Evolutionary conservation across 2,797 vertebrate genomes (phyloP).

Genomic region (Aeoliscus strigatus): DNA sequence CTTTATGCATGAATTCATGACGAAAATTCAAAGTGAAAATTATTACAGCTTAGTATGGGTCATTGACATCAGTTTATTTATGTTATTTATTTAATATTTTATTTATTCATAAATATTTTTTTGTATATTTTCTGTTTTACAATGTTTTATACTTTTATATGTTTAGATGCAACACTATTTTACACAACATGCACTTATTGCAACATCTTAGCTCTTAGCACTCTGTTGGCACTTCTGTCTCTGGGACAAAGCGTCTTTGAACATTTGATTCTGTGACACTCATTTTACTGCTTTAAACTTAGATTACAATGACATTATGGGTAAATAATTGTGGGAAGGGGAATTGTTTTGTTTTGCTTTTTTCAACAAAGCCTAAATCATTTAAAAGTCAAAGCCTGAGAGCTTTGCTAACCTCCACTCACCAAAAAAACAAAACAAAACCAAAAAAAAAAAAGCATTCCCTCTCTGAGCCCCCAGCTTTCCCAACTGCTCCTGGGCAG

Average conservation of each 20-base stretch:
- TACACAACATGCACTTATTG: too few species aligned
- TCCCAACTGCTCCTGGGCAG: constrained; percentile 44
- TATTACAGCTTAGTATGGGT: too few species aligned
- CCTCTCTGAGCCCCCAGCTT: constrained; percentile 42
- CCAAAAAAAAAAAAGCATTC: constrained; percentile 44
- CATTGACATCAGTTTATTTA: too few species aligned
- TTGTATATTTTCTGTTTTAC: too few species aligned
- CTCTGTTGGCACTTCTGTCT: too few species aligned
- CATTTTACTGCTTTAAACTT: constrained; percentile 29
- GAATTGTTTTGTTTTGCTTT: constrained; percentile 61
- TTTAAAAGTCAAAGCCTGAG: constrained; percentile 61
- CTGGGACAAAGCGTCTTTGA: background rate
- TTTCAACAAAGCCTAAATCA: constrained; percentile 67
- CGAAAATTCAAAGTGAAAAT: too few species aligned
- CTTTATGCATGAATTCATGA: too few species aligned
- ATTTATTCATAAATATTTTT: too few species aligned
- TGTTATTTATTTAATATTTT: too few species aligned
- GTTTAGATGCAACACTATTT: too few species aligned
- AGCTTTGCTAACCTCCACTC: constrained; percentile 58
- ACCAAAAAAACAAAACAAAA: constrained; percentile 38
- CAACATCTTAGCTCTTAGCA: too few species aligned
- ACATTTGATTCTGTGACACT: constrained; percentile 29
- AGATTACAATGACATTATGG: constrained; percentile 60
- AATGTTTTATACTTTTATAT: too few species aligned
- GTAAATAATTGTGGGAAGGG: constrained; percentile 48